Conservation (phyloP, 1,140 invertebrate species). For the Trichogramma pretiosum region DNA sequence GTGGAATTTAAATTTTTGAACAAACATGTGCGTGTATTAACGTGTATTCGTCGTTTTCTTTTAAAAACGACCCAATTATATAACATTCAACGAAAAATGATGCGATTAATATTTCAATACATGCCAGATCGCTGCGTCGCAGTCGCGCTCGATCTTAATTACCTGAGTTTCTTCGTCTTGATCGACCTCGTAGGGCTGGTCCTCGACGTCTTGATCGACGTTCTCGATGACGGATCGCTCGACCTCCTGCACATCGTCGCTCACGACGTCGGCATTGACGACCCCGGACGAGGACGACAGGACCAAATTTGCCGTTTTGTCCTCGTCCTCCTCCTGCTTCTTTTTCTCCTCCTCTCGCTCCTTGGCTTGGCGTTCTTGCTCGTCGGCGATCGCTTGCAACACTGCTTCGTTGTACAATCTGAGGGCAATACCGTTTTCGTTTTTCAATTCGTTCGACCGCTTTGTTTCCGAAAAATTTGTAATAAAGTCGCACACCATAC, state of each 20-base stretch:
- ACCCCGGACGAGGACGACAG: neutral
- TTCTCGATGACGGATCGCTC: conserved; percentile 14
- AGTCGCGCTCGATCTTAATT: too few species aligned
- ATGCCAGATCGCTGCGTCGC: too few species aligned
- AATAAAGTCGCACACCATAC: too few species aligned
- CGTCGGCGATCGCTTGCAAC: conserved; percentile 23
- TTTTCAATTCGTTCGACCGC: too few species aligned
- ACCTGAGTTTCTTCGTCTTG: conserved; percentile 35
- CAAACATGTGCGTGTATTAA: too few species aligned
- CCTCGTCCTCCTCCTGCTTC: conserved; percentile 34
- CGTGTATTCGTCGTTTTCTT: too few species aligned
- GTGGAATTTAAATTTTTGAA: too few species aligned
- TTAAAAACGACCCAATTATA: too few species aligned
- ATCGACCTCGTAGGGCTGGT: conserved; percentile 28
- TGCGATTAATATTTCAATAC: too few species aligned
- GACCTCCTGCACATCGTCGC: conserved; percentile 6
- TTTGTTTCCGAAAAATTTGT: too few species aligned
- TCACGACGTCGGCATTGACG: conserved; percentile 5
- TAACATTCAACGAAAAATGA: too few species aligned
- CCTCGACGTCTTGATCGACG: conserved; percentile 33
- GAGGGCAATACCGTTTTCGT: neutral
- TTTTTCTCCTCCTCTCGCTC: conserved; percentile 24
- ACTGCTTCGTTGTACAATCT: conserved; percentile 30
- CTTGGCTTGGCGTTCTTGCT: conserved; percentile 13
- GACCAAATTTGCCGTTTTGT: conserved; percentile 20